phyloP scores from a whole-genome alignment of 2,888 invertebrate genomes.

The Scaptomyza parva region DNA sequence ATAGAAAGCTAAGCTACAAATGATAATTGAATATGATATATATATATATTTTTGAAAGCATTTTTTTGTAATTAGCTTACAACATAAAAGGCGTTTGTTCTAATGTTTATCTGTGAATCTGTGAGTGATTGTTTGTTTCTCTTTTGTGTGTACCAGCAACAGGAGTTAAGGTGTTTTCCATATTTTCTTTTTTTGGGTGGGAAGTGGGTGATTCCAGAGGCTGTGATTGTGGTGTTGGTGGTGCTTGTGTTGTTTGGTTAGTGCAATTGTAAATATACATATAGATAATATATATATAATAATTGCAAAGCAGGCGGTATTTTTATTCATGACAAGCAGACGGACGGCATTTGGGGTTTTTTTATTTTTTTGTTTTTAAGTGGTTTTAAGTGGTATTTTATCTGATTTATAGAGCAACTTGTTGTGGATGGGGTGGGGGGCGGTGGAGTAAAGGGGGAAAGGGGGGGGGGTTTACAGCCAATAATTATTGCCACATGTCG shows the following conservation, averaged over 20 bases:
- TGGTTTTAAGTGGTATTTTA: conserved; percentile 27
- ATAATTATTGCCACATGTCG: conserved; percentile 69
- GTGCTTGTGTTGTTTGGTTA: conserved; percentile 31
- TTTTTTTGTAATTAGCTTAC: conserved; percentile 18
- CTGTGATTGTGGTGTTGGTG: conserved; percentile 8
- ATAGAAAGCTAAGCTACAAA: conserved; percentile 35
- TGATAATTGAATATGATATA: conserved; percentile 6
- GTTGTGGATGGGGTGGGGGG: neutral
- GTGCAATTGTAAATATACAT: conserved; percentile 7
- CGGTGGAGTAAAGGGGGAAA: neutral
- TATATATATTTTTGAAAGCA: neutral
- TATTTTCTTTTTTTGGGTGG: too few relatives aligned
- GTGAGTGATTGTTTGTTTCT: conserved; percentile 5
- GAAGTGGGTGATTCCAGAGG: conserved; percentile 1
- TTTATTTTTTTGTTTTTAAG: neutral
- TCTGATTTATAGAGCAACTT: conserved; percentile 44
- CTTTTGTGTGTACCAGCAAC: conserved; percentile 23
- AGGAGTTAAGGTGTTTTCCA: conserved; percentile 11
- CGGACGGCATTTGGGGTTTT: conserved; percentile 29
- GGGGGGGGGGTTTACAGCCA: conserved; percentile 49
- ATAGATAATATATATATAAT: conserved; percentile 11
- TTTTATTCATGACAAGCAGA: conserved; percentile 8
- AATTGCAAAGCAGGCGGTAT: conserved; percentile 4
- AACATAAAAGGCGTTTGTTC: conserved; percentile 40
- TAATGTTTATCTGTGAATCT: too few relatives aligned